Evolutionary conservation across 2,888 invertebrate species (phyloP).

Genomic region (Ochropleura plecta): DNA sequence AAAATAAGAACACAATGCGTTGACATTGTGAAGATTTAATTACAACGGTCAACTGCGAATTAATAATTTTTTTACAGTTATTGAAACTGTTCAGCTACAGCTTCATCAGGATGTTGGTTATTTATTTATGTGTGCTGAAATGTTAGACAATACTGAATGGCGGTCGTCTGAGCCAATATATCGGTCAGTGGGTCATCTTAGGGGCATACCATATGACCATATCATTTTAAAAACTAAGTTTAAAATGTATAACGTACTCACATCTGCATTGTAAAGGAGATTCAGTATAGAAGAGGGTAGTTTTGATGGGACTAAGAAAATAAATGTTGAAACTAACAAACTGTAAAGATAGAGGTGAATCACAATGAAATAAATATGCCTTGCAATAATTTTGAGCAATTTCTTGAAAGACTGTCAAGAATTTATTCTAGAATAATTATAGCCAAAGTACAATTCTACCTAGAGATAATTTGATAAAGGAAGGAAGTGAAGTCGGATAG

Average conservation of each 20-base stretch:
- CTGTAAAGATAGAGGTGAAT: neutral
- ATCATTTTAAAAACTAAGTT: neutral
- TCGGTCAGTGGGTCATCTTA: too few species aligned
- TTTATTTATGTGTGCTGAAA: slow-evolving; percentile 14
- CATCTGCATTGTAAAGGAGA: neutral
- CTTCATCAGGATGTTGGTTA: slow-evolving; percentile 11
- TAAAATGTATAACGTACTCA: neutral
- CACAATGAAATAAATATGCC: neutral
- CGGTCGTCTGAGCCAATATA: neutral
- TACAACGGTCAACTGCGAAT: slow-evolving; percentile 33
- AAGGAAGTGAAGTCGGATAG: neutral
- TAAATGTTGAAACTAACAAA: neutral
- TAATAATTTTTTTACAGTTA: slow-evolving; percentile 21
- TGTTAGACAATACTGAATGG: neutral
- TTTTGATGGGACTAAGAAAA: neutral
- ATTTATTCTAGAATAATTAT: neutral
- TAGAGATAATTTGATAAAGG: neutral
- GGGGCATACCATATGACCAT: too few species aligned
- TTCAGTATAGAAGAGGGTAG: neutral
- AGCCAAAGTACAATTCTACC: neutral
- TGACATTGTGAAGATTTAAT: slow-evolving; percentile 15
- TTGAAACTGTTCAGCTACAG: slow-evolving; percentile 25
- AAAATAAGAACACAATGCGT: slow-evolving; percentile 17
- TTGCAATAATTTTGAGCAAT: neutral
- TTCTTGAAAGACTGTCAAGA: neutral